Conservation (phyloP, 2,113 vertebrate genomes). For the Symphodus melops region DNA sequence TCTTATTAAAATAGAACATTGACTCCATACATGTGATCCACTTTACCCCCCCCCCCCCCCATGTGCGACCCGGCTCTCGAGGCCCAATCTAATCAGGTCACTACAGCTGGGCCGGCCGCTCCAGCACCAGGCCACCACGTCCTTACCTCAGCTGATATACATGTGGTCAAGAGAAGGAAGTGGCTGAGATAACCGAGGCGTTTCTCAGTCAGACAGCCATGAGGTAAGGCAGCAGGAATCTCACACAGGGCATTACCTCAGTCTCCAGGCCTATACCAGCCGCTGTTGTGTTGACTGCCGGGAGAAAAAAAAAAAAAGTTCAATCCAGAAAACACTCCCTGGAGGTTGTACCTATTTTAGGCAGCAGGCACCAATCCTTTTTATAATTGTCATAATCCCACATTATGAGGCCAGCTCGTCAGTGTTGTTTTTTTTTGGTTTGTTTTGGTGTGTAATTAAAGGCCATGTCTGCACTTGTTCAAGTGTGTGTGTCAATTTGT, state of each 20-base stretch:
- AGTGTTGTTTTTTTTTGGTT: slow-evolving; percentile 16
- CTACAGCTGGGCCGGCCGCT: slow-evolving; percentile 25
- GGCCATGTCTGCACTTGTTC: slow-evolving; percentile 62
- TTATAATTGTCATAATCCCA: slow-evolving; percentile 52
- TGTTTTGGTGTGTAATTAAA: slow-evolving; percentile 51
- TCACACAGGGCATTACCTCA: slow-evolving; percentile 74
- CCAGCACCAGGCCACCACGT: slow-evolving; percentile 51
- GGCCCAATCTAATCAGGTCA: slow-evolving; percentile 75
- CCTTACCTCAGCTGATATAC: slow-evolving; percentile 79
- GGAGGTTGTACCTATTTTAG: slow-evolving; percentile 74
- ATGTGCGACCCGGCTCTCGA: slow-evolving; percentile 51
- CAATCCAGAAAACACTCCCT: slow-evolving; percentile 19
- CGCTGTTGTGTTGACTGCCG: slow-evolving; percentile 29
- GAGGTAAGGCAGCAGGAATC: slow-evolving; percentile 79
- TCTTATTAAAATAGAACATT: slow-evolving; percentile 65
- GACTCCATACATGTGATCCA: slow-evolving; percentile 44
- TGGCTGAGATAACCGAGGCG: slow-evolving; percentile 75
- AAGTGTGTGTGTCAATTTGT: slow-evolving; percentile 30
- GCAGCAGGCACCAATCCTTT: slow-evolving; percentile 26
- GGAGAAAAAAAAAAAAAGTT: slow-evolving; percentile 2
- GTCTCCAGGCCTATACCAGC: slow-evolving; percentile 48
- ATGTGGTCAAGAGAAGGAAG: slow-evolving; percentile 81
- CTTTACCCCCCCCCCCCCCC: slow-evolving; percentile 34
- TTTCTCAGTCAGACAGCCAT: slow-evolving; percentile 70
- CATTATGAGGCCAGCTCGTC: slow-evolving; percentile 14